These are phyloP conservation scores for Hydraecia micacea DNA, from an alignment of 2,888 invertebrate genomes.

Conservation along the genomic window DNA sequence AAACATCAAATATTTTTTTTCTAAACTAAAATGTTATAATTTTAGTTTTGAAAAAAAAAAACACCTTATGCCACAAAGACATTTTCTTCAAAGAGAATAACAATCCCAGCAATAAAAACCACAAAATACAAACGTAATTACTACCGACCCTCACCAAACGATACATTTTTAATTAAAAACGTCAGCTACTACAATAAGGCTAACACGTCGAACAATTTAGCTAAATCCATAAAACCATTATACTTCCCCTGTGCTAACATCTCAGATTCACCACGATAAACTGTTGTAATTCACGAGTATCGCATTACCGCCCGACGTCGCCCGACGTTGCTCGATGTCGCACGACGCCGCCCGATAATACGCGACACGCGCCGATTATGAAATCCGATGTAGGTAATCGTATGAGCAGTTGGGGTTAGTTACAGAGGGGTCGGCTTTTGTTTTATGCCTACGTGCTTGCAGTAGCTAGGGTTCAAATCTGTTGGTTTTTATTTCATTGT, in stretches of 20 bases:
- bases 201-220: slow-evolving; percentile 76
- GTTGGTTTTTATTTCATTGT: neutral
- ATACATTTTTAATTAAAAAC: slow-evolving; percentile 67
- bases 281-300: slow-evolving; percentile 88
- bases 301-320: slow-evolving; percentile 74
- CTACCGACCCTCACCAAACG: slow-evolving; percentile 19
- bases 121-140: slow-evolving; percentile 26
- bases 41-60: neutral
- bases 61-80: neutral
- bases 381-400: slow-evolving; percentile 80
- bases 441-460: slow-evolving; percentile 49
- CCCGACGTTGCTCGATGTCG: slow-evolving; percentile 52
- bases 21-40: too few relatives aligned
- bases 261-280: slow-evolving; percentile 82
- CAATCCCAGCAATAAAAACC: slow-evolving; percentile 23
- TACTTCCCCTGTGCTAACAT: slow-evolving; percentile 71
- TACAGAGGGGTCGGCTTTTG: slow-evolving; percentile 63
- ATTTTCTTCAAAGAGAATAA: neutral
- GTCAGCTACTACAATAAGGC: slow-evolving; percentile 70
- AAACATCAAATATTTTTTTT: neutral
- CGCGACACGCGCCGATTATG: slow-evolving; percentile 87
- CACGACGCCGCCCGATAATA: slow-evolving; percentile 84
- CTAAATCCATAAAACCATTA: slow-evolving; percentile 83
- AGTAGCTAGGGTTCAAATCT: neutral
- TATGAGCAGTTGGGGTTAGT: slow-evolving; percentile 63